Conservation (phyloP, 2,888 invertebrate genomes). For the Pandemis heparana region DNA sequence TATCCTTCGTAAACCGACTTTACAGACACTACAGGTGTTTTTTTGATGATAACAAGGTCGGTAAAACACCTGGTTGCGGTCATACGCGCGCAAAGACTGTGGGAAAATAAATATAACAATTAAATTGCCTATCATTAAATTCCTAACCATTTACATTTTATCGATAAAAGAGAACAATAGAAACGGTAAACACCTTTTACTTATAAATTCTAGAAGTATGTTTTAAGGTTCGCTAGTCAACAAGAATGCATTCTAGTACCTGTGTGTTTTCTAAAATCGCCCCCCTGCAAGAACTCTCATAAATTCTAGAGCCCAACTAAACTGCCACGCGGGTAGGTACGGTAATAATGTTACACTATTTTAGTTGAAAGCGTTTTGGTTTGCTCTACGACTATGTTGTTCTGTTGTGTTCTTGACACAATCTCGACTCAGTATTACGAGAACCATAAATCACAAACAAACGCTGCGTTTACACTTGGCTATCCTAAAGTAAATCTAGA, state of each 20-base stretch:
- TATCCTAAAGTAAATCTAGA: slow-evolving; percentile 8
- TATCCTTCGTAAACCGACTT: no score
- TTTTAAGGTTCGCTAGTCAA: no score
- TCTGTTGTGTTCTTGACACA: no score
- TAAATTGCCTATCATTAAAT: slow-evolving; percentile 29
- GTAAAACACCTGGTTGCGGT: slow-evolving; percentile 16
- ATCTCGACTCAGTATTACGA: neutral
- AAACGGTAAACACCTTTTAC: neutral
- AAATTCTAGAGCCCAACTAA: no score
- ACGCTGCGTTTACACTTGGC: neutral
- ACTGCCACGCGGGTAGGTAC: no score
- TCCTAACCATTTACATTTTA: slow-evolving; percentile 31
- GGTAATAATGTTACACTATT: no score
- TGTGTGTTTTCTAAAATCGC: no score
- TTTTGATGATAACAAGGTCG: neutral
- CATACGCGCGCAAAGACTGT: slow-evolving; percentile 14
- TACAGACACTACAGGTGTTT: no score
- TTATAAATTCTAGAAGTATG: neutral
- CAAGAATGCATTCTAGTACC: no score
- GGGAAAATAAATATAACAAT: slow-evolving; percentile 34
- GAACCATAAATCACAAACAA: slow-evolving; percentile 10
- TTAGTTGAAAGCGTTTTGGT: no score
- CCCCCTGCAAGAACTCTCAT: no score
- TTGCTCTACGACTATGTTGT: no score
- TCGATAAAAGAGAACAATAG: slow-evolving; percentile 37